phyloP scores from a whole-genome alignment of 2,113 vertebrate genomes.

The Gnathonemus echidnorhynchus region DNA sequence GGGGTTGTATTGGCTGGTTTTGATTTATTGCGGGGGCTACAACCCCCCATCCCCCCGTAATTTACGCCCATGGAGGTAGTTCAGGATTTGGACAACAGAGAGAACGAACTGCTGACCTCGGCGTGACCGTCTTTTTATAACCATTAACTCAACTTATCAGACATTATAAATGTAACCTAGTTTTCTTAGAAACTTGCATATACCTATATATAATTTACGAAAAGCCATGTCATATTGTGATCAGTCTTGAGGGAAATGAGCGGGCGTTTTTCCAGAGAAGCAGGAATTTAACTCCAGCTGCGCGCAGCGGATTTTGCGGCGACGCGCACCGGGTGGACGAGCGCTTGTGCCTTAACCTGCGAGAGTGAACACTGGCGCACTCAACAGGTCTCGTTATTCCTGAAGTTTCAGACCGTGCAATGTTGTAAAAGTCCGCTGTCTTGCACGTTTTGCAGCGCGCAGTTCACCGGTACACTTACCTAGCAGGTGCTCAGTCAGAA shows the following conservation, averaged over 20 bases:
- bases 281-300: conserved; percentile 11
- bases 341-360: neutral
- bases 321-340: neutral
- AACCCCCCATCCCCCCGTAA: too few species aligned
- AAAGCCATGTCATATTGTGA: neutral
- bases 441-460: neutral
- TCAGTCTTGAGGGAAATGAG: neutral
- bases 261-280: neutral
- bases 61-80: neutral
- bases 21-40: too few species aligned
- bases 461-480: neutral
- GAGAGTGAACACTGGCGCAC: too few species aligned
- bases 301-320: neutral
- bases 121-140: neutral
- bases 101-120: neutral
- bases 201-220: neutral
- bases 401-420: neutral
- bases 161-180: neutral
- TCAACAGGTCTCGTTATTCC: neutral
- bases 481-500: conserved; percentile 18
- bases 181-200: neutral
- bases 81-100: neutral
- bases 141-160: conserved; percentile 14
- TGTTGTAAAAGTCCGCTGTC: neutral
- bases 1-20: too few species aligned